Evolutionary conservation across 92 coral and sea anemone species (phyloP), one percentile per base, ranked within the genome.

Genomic region (Heteractis magnifica): DNA sequence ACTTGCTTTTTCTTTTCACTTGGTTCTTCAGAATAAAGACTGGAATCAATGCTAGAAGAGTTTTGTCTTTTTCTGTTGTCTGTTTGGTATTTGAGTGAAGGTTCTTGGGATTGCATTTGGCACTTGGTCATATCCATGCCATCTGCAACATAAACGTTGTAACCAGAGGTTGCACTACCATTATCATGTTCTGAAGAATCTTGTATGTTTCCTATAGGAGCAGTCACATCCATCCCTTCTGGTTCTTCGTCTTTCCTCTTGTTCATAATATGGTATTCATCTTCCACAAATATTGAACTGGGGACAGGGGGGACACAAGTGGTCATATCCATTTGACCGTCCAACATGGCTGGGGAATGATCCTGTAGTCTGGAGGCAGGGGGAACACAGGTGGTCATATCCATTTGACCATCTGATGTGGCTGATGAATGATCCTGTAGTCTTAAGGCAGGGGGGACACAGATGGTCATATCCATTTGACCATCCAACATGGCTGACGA

Each of bases 361-460:
- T 21, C 51, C 34, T 70, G 60, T 34, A 71, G 0, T 26, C 76
- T 71, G 3, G 77, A 48, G 16, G 60, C 13, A 52, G 83, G 50
- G 44, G 83, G 83, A 49, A 80, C 58, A 50, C 83, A 80, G 0
- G 83, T n/a, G n/a, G 84, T 81, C 84, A 81, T 68, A 65, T 81
- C 65, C 77, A 81, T 81, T 4, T 68, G 84, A 6, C 65, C 77
- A 23, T 81, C 84, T 1, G 56, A 75, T 8, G n/a, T 62, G 8
- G 53, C 49, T 58, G 52, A 16, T 6, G 62, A 50, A 49, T 34
- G 26, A 20, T n/a, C 59, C 13, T 65, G 75, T 34, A 65, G 4
- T 18, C 75, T 65, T 16, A 51, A 64, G 9, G 60, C 49, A 13
- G 76, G 58, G 41, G 83, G 83, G 26, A 80, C 76, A 80, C 83